Evolutionary conservation across 2,113 vertebrate genomes (phyloP).

Genomic region (Nothobranchius kuhntae): DNA sequence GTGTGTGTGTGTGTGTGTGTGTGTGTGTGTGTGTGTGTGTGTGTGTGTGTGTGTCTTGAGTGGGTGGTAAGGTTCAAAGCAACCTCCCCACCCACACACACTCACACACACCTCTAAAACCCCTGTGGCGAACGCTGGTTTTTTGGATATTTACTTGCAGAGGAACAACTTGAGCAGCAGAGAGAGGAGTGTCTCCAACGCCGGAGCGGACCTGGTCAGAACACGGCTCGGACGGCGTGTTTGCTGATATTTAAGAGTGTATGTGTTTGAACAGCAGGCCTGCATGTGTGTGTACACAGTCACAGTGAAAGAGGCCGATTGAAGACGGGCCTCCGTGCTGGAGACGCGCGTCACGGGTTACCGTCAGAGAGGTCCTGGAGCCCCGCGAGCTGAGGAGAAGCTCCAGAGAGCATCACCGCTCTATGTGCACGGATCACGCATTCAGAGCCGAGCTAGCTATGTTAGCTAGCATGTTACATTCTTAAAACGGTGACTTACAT

Average conservation of each 20-base stretch:
- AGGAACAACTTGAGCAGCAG: conserved; percentile 11
- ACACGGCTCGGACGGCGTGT: conserved; percentile 12
- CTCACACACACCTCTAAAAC: conserved; percentile 20
- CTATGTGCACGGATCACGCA: too few species aligned
- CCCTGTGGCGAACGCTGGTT: conserved; percentile 30
- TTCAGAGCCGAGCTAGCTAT: too few species aligned
- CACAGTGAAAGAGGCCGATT: conserved; percentile 71
- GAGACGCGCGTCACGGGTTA: conserved; percentile 61
- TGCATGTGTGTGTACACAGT: conserved; percentile 30
- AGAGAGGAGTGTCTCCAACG: background rate
- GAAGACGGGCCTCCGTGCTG: conserved; percentile 62
- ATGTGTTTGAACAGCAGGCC: conserved; percentile 46
- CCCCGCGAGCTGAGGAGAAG: conserved; percentile 41
- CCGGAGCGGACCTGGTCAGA: conserved; percentile 15
- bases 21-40: too few species aligned
- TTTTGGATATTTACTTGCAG: background rate
- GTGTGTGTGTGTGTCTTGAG: conserved; percentile 19
- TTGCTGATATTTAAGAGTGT: conserved; percentile 60
- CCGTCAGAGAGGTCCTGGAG: conserved; percentile 63
- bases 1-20: too few species aligned
- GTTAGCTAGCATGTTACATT: too few species aligned
- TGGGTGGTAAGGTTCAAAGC: conserved; percentile 56
- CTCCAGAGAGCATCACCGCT: conserved; percentile 9
- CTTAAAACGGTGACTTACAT: too few species aligned
- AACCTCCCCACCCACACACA: conserved; percentile 41